Conservation (phyloP, 2,888 invertebrate genomes). For the Lasius fuliginosus region DNA sequence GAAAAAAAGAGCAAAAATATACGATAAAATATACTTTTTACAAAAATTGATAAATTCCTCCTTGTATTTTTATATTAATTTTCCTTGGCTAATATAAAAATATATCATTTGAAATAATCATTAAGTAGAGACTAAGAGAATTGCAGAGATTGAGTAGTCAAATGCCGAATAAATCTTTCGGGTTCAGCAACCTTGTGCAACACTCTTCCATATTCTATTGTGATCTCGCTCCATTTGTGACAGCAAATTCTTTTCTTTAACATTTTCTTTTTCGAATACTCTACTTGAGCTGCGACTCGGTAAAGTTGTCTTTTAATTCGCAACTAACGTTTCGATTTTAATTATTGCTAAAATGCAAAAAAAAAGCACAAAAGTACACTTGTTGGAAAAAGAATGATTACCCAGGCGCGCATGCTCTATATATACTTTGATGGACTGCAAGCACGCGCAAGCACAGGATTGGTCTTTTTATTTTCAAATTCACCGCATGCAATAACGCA, state of each 20-base stretch:
- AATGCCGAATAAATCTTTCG: background rate
- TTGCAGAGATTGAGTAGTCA: background rate
- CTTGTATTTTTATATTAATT: background rate
- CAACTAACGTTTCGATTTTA: background rate
- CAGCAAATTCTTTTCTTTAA: no score
- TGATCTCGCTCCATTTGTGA: no score
- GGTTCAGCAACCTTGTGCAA: background rate
- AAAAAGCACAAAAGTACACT: background rate
- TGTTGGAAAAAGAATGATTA: background rate
- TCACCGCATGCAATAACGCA: constrained; percentile 19
- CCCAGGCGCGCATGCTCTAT: background rate
- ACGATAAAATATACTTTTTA: background rate
- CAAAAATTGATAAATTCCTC: background rate
- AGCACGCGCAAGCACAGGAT: background rate
- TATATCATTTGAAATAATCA: no score
- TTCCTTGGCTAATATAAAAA: no score
- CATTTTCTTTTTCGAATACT: no score
- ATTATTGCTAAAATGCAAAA: background rate
- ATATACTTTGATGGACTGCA: constrained; percentile 17
- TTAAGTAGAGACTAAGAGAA: no score
- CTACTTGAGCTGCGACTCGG: no score
- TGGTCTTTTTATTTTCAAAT: constrained; percentile 30
- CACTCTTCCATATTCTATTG: background rate
- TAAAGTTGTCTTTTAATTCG: no score
- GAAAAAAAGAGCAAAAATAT: background rate